A percentile compares a stretch with the other conserved stretches of the same genome.
phyloP scores from a whole-genome alignment of 2,797 vertebrate species.

The Melanotaenia parkinsoni region DNA sequence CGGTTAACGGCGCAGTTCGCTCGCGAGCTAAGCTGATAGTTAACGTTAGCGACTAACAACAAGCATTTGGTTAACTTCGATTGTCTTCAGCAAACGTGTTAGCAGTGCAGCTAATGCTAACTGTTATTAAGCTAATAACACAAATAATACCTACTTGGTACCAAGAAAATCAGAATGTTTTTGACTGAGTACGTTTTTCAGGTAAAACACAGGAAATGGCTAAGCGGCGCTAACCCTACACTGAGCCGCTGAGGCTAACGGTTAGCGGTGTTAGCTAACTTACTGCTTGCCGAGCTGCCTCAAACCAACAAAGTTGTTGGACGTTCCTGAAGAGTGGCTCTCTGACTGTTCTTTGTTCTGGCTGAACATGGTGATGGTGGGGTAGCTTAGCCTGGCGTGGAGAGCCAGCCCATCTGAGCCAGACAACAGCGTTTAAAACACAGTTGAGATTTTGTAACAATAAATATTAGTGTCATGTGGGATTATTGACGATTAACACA shows the following conservation, averaged over 20 bases:
- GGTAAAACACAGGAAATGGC: background rate
- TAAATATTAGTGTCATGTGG: slow-evolving; percentile 22
- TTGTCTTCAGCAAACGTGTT: slow-evolving; percentile 63
- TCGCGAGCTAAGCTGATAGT: slow-evolving; percentile 65
- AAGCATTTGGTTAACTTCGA: slow-evolving; percentile 71
- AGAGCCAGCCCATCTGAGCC: slow-evolving; percentile 37
- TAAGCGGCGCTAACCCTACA: background rate
- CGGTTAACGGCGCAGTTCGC: slow-evolving; percentile 54
- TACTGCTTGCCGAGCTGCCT: slow-evolving; percentile 54
- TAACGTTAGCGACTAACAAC: slow-evolving; percentile 62
- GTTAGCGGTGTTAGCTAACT: slow-evolving; percentile 71
- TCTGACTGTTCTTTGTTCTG: slow-evolving; percentile 82
- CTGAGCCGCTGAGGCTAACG: slow-evolving; percentile 53
- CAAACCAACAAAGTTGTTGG: slow-evolving; percentile 75
- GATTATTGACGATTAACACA: slow-evolving; percentile 21
- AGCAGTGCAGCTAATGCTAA: slow-evolving; percentile 52
- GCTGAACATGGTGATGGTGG: slow-evolving; percentile 56
- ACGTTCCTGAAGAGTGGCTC: slow-evolving; percentile 73
- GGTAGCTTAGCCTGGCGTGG: slow-evolving; percentile 68
- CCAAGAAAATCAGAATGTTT: slow-evolving; percentile 1
- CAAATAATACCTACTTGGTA: slow-evolving; percentile 5
- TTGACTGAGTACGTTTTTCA: slow-evolving; percentile 23
- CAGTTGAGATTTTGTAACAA: slow-evolving; percentile 15
- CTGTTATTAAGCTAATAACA: slow-evolving; percentile 37
- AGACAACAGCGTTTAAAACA: slow-evolving; percentile 35